Percentiles rank a stretch among this genome's conserved stretches.
Conservation (phyloP, 2,888 invertebrate species). For the Portevinia maculata region DNA sequence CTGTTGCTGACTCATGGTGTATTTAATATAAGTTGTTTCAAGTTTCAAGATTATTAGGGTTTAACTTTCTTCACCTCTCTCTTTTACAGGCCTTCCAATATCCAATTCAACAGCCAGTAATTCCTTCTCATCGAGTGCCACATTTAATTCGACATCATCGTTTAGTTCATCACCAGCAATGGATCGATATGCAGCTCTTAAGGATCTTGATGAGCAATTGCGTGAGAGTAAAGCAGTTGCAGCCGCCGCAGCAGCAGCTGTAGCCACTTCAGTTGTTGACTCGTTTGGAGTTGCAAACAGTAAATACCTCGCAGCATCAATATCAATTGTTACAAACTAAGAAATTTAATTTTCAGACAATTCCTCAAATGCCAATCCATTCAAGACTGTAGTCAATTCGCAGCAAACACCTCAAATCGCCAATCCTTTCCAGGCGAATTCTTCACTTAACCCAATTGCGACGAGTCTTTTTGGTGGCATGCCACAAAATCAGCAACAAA, state of each 20-base stretch:
- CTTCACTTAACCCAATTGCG: slow-evolving; percentile 74
- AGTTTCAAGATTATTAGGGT: no score
- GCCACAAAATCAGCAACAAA: slow-evolving; percentile 79
- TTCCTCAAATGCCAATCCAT: slow-evolving; percentile 79
- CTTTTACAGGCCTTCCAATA: slow-evolving; percentile 60
- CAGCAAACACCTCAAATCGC: slow-evolving; percentile 76
- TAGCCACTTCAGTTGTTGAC: slow-evolving; percentile 76
- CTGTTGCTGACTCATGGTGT: no score
- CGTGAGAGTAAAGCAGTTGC: slow-evolving; percentile 83
- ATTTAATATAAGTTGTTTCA: no score
- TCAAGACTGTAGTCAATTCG: slow-evolving; percentile 77
- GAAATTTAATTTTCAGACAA: slow-evolving; percentile 43
- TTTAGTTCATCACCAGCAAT: slow-evolving; percentile 83
- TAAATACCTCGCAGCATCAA: slow-evolving; percentile 56
- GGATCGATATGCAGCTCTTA: slow-evolving; percentile 97
- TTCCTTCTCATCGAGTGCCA: slow-evolving; percentile 75
- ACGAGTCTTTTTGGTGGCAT: slow-evolving; percentile 80
- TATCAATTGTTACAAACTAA: neutral
- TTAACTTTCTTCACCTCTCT: neutral
- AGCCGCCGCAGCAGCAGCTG: slow-evolving; percentile 77
- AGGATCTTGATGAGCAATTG: slow-evolving; percentile 93
- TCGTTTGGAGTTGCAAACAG: slow-evolving; percentile 76
- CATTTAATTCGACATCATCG: slow-evolving; percentile 77
- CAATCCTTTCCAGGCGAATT: slow-evolving; percentile 80
- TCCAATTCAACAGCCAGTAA: slow-evolving; percentile 76